Conservation (phyloP, 2,797 vertebrate species). For the Halcyon smyrnensis region DNA sequence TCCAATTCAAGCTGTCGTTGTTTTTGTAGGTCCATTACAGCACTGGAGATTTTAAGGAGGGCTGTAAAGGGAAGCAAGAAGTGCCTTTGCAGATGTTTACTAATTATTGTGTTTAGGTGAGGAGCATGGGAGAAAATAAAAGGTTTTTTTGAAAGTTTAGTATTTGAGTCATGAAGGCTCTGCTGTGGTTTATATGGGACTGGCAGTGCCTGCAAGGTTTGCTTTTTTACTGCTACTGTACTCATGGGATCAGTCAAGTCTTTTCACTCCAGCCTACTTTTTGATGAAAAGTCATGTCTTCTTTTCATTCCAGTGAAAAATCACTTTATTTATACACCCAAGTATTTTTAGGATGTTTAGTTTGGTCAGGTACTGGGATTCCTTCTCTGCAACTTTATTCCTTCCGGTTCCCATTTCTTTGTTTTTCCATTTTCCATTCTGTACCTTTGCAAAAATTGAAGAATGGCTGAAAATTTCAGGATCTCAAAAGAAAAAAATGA, state of each 20-base stretch:
- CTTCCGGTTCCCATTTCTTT: neutral
- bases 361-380: neutral
- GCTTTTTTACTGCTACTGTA: neutral
- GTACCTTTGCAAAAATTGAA: neutral
- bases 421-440: neutral
- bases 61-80: neutral
- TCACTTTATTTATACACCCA: neutral
- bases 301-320: neutral
- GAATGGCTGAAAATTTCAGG: neutral
- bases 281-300: neutral
- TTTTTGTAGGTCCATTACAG: neutral
- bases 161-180: neutral
- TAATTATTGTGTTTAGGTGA: neutral
- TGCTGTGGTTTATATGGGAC: neutral
- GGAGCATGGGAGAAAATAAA: neutral
- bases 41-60: neutral
- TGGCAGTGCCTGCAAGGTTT: neutral
- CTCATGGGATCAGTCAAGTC: neutral
- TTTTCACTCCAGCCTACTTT: neutral
- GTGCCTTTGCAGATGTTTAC: neutral
- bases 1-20: slow-evolving; percentile 2
- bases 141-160: neutral
- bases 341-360: neutral
- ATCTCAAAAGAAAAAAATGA: neutral
- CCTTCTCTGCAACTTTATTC: neutral